Percentiles rank a stretch among this genome's conserved stretches.
These are phyloP conservation scores for Odontothrips loti DNA, from an alignment of 2,888 invertebrate genomes.

Conservation along the genomic window DNA sequence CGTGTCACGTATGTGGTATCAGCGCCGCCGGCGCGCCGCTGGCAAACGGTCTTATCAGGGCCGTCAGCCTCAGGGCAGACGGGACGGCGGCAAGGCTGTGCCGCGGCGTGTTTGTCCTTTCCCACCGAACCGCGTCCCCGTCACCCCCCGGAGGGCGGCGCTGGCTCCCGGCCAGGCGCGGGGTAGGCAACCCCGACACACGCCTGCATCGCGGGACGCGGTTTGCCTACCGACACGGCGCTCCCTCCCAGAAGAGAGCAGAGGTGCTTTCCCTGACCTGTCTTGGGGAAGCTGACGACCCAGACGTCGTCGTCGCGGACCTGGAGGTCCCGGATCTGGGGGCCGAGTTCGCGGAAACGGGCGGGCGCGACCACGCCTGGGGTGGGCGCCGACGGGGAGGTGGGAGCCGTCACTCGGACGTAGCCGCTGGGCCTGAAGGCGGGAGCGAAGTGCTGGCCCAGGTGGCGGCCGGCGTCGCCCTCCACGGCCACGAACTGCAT, in stretches of 20 bases:
- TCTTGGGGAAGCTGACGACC: constrained; percentile 42
- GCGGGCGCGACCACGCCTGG: constrained; percentile 33
- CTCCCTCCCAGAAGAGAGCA: background rate
- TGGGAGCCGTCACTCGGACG: background rate
- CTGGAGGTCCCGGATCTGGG: constrained; percentile 38
- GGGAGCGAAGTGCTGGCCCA: background rate
- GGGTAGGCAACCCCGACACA: background rate
- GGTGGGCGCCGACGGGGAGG: background rate
- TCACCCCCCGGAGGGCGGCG: background rate
- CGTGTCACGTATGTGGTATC: too few species aligned
- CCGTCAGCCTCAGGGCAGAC: too few species aligned
- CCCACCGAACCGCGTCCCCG: too few species aligned
- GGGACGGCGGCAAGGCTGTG: too few species aligned
- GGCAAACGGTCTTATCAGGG: too few species aligned
- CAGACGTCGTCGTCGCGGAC: constrained; percentile 40
- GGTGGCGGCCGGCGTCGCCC: background rate
- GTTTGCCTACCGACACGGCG: background rate
- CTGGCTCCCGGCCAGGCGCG: background rate
- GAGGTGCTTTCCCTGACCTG: constrained; percentile 39
- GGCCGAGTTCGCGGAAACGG: constrained; percentile 34
- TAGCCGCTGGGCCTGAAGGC: background rate
- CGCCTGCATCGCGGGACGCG: background rate
- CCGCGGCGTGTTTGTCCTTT: too few species aligned
- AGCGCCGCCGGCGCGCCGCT: too few species aligned
- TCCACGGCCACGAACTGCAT: constrained; percentile 40